Conservation (phyloP, 2,888 invertebrate species). For the Mesorhabditis spiculigera region DNA sequence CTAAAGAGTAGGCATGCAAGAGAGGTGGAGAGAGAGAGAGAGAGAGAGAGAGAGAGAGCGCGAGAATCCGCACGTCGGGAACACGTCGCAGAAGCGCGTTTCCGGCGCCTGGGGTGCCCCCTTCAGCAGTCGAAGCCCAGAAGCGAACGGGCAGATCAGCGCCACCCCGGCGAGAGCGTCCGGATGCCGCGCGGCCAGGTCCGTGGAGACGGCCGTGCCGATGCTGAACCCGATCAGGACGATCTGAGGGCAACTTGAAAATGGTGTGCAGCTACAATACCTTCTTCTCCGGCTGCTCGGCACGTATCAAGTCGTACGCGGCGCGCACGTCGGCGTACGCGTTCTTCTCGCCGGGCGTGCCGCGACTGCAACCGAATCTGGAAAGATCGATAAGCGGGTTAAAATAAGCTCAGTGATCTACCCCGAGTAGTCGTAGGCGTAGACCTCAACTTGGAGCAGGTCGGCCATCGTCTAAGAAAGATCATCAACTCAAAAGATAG, state of each 20-base stretch:
- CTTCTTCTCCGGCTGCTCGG: conserved; percentile 27
- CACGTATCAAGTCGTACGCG: conserved; percentile 36
- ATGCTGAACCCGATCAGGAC: conserved; percentile 46
- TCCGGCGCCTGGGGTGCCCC: conserved; percentile 20
- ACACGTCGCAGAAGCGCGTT: conserved; percentile 33
- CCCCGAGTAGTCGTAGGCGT: conserved; percentile 47
- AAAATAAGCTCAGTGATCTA: background rate
- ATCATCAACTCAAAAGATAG: too few species aligned
- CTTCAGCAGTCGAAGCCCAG: conserved; percentile 35
- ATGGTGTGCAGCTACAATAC: conserved; percentile 11
- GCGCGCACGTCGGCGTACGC: conserved; percentile 43
- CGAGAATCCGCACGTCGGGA: conserved; percentile 26
- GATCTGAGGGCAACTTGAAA: conserved; percentile 26
- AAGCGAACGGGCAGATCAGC: conserved; percentile 46
- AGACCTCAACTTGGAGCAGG: conserved; percentile 33
- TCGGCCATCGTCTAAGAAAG: conserved; percentile 20
- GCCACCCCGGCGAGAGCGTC: conserved; percentile 34
- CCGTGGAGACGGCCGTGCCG: conserved; percentile 45
- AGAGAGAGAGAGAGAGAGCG: too few species aligned
- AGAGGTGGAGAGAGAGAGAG: too few species aligned
- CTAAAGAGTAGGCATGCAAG: conserved; percentile 20
- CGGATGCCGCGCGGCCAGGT: conserved; percentile 36
- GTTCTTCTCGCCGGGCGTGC: conserved; percentile 40
- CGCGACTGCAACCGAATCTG: conserved; percentile 44
- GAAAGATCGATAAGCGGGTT: background rate